Percentiles rank a stretch among this genome's conserved stretches.
phyloP scores from a whole-genome alignment of 1,140 invertebrate genomes.

The Drosophila athabasca region DNA sequence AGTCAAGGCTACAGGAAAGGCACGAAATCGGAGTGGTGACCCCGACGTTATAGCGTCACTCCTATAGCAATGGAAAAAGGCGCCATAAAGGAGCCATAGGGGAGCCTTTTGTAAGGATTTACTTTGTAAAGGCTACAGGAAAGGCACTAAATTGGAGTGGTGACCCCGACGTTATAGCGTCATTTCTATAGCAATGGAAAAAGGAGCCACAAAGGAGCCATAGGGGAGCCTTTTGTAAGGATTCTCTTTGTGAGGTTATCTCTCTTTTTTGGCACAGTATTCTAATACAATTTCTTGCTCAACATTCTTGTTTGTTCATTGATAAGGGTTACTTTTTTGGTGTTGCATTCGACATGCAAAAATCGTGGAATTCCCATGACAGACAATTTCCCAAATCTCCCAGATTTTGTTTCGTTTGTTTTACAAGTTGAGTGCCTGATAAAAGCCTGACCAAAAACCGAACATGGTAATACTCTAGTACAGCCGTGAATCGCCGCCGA shows the following conservation, averaged over 20 bases:
- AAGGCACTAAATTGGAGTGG: too few species aligned
- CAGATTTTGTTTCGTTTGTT: slow-evolving; percentile 43
- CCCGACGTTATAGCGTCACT: too few species aligned
- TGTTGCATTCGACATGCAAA: background rate
- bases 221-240: background rate
- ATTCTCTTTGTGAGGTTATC: too few species aligned
- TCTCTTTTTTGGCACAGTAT: too few species aligned
- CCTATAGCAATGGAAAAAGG: background rate
- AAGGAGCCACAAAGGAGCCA: too few species aligned
- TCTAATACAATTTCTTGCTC: too few species aligned
- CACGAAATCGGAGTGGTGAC: too few species aligned
- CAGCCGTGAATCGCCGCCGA: slow-evolving; percentile 11
- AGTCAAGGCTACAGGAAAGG: too few species aligned
- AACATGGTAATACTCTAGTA: slow-evolving; percentile 19
- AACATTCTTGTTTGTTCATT: background rate
- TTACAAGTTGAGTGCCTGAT: slow-evolving; percentile 49
- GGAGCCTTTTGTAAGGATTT: background rate
- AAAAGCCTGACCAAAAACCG: slow-evolving; percentile 39
- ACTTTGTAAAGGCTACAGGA: too few species aligned
- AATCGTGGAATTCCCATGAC: background rate
- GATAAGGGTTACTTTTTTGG: background rate
- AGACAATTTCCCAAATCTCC: slow-evolving; percentile 34
- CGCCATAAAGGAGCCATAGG: too few species aligned
- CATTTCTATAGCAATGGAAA: background rate
- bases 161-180: too few species aligned